Evolutionary conservation across 2,797 vertebrate species (phyloP), one percentile per base, ranked within the genome.

Genomic region (Cyclopterus lumpus): DNA sequence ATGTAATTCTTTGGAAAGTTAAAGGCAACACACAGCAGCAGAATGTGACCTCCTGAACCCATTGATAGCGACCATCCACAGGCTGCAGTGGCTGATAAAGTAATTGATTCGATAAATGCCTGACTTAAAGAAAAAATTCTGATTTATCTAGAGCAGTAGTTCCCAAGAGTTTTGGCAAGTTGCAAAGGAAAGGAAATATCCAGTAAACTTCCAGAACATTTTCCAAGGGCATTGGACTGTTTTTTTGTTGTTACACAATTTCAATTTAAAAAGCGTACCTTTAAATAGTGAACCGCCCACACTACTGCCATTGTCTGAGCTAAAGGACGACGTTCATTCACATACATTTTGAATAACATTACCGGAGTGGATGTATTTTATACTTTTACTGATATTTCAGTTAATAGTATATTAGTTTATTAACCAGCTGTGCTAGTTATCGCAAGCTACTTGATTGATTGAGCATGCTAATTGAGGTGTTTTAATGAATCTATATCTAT

Each of bases 141-240:
- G n/a, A 14, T 53, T 14, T 26, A 8, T 46, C 18, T 8, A 20
- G 16, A 46, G 44, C 6, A 46, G 8, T 20, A 46, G 44, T 7
- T 20, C 44, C 16, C 44, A 42, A 42, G 24, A 26, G 24, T 16
- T 54, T 5, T 1, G 12, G 22, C 24, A 26, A 15, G 6, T 54
- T 54, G 53, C 44, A 0, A 54, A 28, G 53, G 53, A 54, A 54
- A 28, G 18, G 44, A 55, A 57, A 18, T 32, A 9, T 30, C 12
- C 0, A 0, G 12, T 8, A 54, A 30, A 30, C n/a, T 57, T 32
- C 28, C 26, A 18, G 44, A 46, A 20, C 6, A 46, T 20, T 8
- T 46, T 3, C 18, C 20, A 49, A 3, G 42, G 42, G 42, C 42
- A 46, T 12, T 46, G 18, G 7, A 42, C 3, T 16, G 16, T 18